Base-by-base conservation (phyloP, 2,113 vertebrate genomes). In the Petroica traversi region DNA sequence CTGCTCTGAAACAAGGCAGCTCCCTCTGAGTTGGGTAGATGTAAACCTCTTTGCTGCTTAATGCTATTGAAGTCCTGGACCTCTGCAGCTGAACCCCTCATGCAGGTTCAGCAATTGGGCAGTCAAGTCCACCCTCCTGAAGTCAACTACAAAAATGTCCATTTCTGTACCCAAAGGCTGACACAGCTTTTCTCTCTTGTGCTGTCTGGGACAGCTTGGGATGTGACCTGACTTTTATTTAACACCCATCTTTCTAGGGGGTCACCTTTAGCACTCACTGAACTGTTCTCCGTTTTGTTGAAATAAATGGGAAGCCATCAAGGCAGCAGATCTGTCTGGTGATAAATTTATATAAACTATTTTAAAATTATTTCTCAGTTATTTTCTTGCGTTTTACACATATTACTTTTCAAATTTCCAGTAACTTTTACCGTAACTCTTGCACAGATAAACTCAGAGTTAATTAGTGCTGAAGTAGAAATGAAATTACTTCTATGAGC, bases 31-130 rank as follows among this genome's bases (percentile, higher is more conserved):
- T 20, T 80, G 38, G 45, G 5, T 11, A 33, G 78, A 74, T 69
- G 63, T 94, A 97, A 96, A 95, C 75, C 94, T 94, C 95, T 94
- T 96, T 96, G 71, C 78, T 85, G 58, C 54, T 55, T 95, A 94
- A 95, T 90, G 74, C 78, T 91, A 2, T 13, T 73, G 85, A 92
- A 69, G 46, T 45, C 64, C 41, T 73, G 74, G 71, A 73, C 41
- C 55, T 90, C 73, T 54, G 61, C 73, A 88, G 57, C 22, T 49
- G 69, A 78, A 68, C 40, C 20, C 52, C 64, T 40, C 12, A 26
- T 11, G n/a, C 17, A 41, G 52, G 54, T 75, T 78, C 66, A 79
- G 62, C 31, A 78, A 3, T 7, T 33, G 48, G 28, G 45, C 36
- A 62, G 20, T 34, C 45, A 59, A 41, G 36, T 41, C 57, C 45